Evolutionary conservation across 1,140 invertebrate genomes (phyloP).

Genomic region (Drosophila eugracilis): DNA sequence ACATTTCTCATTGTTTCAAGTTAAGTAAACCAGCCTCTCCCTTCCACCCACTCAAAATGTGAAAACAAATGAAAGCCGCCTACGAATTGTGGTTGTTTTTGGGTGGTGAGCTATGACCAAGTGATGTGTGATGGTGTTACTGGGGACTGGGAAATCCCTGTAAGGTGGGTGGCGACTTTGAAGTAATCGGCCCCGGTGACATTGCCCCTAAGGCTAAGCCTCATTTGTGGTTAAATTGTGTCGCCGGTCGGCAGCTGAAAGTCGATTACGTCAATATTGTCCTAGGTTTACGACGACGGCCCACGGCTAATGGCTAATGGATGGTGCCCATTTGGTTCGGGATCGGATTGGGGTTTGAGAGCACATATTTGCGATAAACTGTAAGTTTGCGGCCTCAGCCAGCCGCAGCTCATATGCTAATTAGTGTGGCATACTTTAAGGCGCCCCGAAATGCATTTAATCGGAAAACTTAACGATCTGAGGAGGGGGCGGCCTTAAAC

Average conservation of each 20-base stretch:
- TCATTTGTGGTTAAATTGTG: constrained; percentile 81
- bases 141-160: not conserved
- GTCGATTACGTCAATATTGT: constrained; percentile 83
- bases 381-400: constrained; percentile 44
- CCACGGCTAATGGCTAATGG: constrained; percentile 65
- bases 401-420: constrained; percentile 63
- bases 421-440: constrained; percentile 63
- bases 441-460: constrained; percentile 6
- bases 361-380: constrained; percentile 64
- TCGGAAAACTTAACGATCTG: constrained; percentile 33
- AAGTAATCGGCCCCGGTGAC: constrained; percentile 63
- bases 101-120: constrained; percentile 14
- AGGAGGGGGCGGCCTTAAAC: not conserved
- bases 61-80: constrained; percentile 36
- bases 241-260: constrained; percentile 73
- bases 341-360: constrained; percentile 9
- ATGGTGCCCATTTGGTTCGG: constrained; percentile 30
- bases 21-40: constrained; percentile 19
- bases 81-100: constrained; percentile 29
- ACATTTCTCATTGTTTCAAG: constrained; percentile 62
- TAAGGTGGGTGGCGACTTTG: constrained; percentile 49
- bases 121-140: constrained; percentile 13
- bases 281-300: constrained; percentile 11
- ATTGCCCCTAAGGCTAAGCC: constrained; percentile 73
- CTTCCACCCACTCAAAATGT: too few species aligned